These are phyloP conservation scores for Therioaphis trifolii DNA, from an alignment of 2,888 invertebrate genomes.

Conservation along the genomic window DNA sequence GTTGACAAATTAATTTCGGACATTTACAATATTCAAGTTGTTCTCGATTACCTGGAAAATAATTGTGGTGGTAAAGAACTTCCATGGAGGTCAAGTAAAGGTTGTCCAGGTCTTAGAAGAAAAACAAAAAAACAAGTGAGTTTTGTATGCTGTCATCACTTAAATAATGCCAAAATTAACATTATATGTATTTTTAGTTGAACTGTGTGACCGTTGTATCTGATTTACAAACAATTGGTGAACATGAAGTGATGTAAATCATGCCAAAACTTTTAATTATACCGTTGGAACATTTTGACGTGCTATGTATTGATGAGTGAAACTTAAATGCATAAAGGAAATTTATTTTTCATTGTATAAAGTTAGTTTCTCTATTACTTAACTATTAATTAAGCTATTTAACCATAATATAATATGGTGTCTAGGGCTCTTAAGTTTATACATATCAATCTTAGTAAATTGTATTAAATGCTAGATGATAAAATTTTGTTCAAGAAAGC, in stretches of 20 bases:
- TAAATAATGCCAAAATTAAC: background rate
- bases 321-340: background rate
- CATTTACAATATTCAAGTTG: constrained; percentile 46
- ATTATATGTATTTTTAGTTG: constrained; percentile 24
- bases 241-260: constrained; percentile 50
- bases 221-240: constrained; percentile 56
- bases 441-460: too few species aligned
- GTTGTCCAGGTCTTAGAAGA: constrained; percentile 48
- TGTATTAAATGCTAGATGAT: too few species aligned
- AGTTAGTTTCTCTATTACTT: too few species aligned
- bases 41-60: constrained; percentile 50
- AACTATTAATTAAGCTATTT: too few species aligned
- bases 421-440: too few species aligned
- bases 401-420: too few species aligned
- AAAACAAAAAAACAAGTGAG: constrained; percentile 43
- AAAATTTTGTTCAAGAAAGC: too few species aligned
- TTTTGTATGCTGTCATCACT: background rate
- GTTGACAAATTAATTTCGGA: constrained; percentile 33
- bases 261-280: constrained; percentile 39
- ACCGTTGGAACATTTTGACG: background rate
- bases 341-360: too few species aligned
- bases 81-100: constrained; percentile 55
- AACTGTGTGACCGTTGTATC: constrained; percentile 55
- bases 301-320: background rate
- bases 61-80: constrained; percentile 54